phyloP scores from a whole-genome alignment of 1,140 invertebrate genomes.

The Aphelenchoides fujianensis region DNA sequence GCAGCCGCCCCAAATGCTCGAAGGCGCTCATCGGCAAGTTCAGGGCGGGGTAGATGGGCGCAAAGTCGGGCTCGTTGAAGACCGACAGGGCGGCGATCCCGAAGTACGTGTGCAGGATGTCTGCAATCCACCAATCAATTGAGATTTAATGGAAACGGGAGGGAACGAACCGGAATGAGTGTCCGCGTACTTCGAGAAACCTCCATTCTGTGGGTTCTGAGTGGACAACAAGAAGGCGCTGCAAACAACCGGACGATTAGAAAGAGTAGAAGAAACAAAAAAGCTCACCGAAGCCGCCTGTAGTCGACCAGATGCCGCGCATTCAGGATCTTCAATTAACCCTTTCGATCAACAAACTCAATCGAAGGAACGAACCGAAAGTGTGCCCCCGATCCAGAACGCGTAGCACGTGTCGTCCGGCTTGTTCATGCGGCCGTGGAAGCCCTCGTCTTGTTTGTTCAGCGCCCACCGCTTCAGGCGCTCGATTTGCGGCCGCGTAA shows the following conservation, averaged over 20 bases:
- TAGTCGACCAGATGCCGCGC: constrained; percentile 44
- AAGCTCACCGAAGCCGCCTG: constrained; percentile 35
- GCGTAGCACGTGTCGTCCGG: constrained; percentile 94
- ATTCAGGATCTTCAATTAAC: constrained; percentile 57
- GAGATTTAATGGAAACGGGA: no score
- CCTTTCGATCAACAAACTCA: no score
- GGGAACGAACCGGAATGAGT: no score
- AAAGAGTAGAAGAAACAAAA: no score
- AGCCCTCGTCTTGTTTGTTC: constrained; percentile 70
- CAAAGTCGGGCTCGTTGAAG: constrained; percentile 48
- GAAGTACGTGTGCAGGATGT: constrained; percentile 61
- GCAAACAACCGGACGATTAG: no score
- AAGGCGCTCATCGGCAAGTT: constrained; percentile 47
- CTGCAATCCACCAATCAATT: no score
- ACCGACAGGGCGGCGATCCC: constrained; percentile 57
- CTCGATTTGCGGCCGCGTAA: constrained; percentile 60
- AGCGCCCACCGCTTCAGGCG: constrained; percentile 64
- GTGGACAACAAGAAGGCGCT: constrained; percentile 42
- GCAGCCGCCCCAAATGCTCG: constrained; percentile 42
- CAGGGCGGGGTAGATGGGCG: constrained; percentile 46
- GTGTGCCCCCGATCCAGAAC: constrained; percentile 92
- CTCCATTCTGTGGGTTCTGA: constrained; percentile 36
- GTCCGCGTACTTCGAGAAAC: constrained; percentile 50
- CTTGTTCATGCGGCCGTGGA: constrained; percentile 93
- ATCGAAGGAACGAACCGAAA: constrained; percentile 68